Evolutionary conservation across 2,113 vertebrate species (phyloP).

Genomic region (Mus pahari): DNA sequence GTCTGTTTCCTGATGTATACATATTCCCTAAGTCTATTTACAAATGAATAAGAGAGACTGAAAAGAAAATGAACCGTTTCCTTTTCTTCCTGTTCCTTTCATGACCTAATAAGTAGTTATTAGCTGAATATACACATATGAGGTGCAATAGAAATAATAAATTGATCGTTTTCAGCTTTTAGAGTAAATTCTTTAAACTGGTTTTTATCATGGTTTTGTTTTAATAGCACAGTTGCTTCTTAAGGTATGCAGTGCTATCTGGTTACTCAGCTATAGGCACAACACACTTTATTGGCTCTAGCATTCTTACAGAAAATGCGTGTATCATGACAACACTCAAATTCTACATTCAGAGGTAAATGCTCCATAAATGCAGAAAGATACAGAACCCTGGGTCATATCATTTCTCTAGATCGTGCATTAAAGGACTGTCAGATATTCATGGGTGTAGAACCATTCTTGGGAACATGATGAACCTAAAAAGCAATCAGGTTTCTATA

Average conservation of each 20-base stretch:
- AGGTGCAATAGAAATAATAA: neutral
- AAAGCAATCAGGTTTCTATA: no score
- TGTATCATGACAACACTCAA: accelerated
- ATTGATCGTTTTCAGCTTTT: neutral
- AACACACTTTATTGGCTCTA: neutral
- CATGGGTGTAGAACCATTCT: neutral
- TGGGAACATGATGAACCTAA: neutral
- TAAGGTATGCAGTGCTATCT: neutral
- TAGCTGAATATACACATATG: neutral
- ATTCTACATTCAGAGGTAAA: neutral
- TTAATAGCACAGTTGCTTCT: neutral
- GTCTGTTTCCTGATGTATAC: neutral
- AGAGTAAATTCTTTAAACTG: neutral
- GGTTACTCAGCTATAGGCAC: neutral
- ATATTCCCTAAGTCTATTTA: neutral
- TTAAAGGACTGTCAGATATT: neutral
- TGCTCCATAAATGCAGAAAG: no score
- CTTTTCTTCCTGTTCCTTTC: neutral
- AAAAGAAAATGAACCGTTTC: neutral
- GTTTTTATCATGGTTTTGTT: neutral
- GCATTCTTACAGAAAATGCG: neutral
- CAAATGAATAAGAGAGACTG: neutral
- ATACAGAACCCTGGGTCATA: neutral
- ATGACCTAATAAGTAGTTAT: neutral
- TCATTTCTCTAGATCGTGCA: neutral